These are phyloP conservation scores for Tragelaphus scriptus DNA, from an alignment of 2,113 vertebrate genomes.

Conservation along the genomic window DNA sequence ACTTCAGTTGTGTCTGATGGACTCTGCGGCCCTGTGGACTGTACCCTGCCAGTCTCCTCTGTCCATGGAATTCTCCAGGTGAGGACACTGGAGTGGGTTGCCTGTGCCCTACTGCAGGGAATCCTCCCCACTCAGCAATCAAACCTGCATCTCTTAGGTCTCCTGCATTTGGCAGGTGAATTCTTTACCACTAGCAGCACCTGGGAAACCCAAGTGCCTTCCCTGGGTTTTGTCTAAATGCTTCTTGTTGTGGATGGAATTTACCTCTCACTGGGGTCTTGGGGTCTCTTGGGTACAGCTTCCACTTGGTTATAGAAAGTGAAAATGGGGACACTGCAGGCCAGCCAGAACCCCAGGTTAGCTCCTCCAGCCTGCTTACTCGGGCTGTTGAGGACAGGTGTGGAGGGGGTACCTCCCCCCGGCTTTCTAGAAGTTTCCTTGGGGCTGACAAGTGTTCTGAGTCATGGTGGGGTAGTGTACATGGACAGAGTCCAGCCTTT, in stretches of 20 bases:
- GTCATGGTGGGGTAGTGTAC: not conserved
- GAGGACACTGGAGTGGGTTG: not conserved
- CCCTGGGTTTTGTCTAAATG: not conserved
- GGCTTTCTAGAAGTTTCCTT: not conserved
- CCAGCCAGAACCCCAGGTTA: not conserved
- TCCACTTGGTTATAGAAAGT: not conserved
- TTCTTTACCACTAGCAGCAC: not conserved
- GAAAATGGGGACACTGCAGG: not conserved
- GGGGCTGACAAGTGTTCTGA: not conserved
- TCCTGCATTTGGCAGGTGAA: not conserved
- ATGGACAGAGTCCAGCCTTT: not conserved
- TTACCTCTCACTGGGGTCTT: not conserved
- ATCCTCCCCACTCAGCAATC: not conserved
- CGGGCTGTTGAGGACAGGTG: not conserved
- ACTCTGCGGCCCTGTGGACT: not conserved
- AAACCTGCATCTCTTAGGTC: rapidly evolving
- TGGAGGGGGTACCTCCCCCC: not conserved
- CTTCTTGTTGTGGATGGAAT: not conserved
- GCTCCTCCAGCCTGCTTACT: not conserved
- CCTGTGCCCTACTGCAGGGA: not conserved
- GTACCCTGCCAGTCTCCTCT: not conserved
- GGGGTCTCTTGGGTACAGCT: not conserved
- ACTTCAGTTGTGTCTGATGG: not conserved
- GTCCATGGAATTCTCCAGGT: not conserved
- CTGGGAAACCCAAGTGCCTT: not conserved